Evolutionary conservation across 2,797 vertebrate species (phyloP).

Genomic region (Alectoris magna): DNA sequence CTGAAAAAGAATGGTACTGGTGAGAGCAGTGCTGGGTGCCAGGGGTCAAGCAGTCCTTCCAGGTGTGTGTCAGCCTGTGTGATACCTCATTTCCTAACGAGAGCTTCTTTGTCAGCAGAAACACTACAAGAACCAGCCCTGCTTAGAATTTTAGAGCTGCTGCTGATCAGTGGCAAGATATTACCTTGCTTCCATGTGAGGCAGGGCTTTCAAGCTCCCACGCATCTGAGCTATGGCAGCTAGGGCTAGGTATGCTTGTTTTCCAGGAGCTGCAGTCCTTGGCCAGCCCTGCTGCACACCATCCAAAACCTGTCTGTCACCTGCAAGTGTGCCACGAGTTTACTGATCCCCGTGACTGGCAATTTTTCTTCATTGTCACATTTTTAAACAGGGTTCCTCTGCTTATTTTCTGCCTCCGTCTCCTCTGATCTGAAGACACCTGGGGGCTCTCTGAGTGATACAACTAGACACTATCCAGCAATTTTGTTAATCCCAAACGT

Average conservation of each 20-base stretch:
- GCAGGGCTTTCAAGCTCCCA: background rate
- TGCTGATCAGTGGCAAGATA: background rate
- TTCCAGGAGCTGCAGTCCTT: background rate
- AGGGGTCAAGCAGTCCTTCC: background rate
- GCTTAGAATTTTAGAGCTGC: background rate
- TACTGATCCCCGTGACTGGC: background rate
- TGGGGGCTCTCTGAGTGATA: background rate
- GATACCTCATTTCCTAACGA: background rate
- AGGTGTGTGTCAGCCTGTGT: background rate
- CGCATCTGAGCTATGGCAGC: background rate
- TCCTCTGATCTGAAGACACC: background rate
- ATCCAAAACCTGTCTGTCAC: background rate
- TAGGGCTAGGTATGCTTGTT: background rate
- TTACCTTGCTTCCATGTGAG: background rate
- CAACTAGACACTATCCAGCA: background rate
- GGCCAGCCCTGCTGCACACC: background rate
- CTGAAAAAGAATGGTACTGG: background rate
- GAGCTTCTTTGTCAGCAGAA: background rate
- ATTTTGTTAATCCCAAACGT: background rate
- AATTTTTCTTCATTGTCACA: background rate
- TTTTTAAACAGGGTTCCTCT: background rate
- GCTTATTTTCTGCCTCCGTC: background rate
- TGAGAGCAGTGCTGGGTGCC: background rate
- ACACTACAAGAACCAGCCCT: background rate
- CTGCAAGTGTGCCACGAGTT: background rate